These are phyloP conservation scores for Falco concolor DNA, from an alignment of 2,797 vertebrate species.

Conservation along the genomic window DNA sequence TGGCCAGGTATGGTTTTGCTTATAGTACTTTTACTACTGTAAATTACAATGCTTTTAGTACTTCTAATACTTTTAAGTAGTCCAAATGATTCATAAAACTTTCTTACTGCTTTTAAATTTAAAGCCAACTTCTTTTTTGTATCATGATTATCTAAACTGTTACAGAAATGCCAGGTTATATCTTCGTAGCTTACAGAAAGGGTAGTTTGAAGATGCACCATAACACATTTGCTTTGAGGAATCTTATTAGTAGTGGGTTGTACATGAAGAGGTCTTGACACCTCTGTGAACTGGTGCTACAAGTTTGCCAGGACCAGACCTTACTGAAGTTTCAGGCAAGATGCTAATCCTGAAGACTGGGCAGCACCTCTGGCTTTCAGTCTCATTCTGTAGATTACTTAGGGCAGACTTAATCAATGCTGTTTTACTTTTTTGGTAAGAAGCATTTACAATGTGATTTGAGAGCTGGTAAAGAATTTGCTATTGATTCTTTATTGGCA, in stretches of 20 bases:
- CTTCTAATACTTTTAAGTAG: not conserved
- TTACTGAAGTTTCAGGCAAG: not conserved
- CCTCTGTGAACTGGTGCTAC: not conserved
- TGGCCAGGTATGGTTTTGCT: not conserved
- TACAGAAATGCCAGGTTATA: not conserved
- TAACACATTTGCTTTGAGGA: not conserved
- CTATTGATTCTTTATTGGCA: not conserved
- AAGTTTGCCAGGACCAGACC: not conserved
- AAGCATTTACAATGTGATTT: not conserved
- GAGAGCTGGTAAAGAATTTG: not conserved
- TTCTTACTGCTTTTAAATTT: not conserved
- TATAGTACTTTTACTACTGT: not conserved
- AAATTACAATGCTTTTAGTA: not conserved
- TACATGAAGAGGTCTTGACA: not conserved
- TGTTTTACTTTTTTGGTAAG: not conserved
- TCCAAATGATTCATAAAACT: not conserved
- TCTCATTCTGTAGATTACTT: not conserved
- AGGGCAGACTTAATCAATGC: not conserved
- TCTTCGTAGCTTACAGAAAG: not conserved
- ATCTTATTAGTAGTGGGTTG: not conserved
- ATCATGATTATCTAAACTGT: not conserved
- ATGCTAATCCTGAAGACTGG: not conserved
- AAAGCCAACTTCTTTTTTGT: not conserved
- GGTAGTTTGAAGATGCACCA: not conserved
- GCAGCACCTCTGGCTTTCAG: not conserved